Evolutionary conservation across 1,140 invertebrate species (phyloP), one percentile per base, ranked within the genome.

Genomic region (Zaprionus vittiger): DNA sequence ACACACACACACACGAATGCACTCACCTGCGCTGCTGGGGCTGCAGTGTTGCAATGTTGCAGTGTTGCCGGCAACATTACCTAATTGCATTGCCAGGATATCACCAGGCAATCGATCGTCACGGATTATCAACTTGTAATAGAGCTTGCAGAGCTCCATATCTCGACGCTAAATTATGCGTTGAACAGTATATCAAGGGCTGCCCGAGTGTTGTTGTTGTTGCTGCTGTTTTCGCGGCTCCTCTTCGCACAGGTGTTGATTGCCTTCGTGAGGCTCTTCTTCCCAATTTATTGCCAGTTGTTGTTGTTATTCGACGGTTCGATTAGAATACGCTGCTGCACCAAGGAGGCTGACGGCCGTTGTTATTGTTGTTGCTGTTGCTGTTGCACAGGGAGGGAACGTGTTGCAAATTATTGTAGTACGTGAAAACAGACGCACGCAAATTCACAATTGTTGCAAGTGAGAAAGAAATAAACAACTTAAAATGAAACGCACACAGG

Each of bases 321-420:
- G 75, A 80, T 80, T 77, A 73, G 75, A 73, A 73, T 77, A 77
- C 56, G 56, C 62, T 75, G 38, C 5, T 57, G 37, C 52, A 55
- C 20, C 66, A 38, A 47, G 41, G 41, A 56, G 41, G 52, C 64
- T 38, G 38, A 63, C 41, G 37, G 61, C 24, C 65, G 73, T 28
- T 55, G 70, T 49, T 69, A 60, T 54, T 74, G 72, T 34, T 66
- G 55, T 9, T 63, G 59, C 12, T 78, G 61, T 31, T 2, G 26
- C 54, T 54, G 56, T 26, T 47, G 24, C 72, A 54, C 57, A 38
- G 60, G 64, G 55, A 34, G 9, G 41, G 69, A 83, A 86, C 86
- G 86, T 91, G 82, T 80, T 79, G 86, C 82, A 91, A 90, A 90
- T 90, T 90, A 90, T 91, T 80, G 77, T 72, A 78, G 69, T 83